These are phyloP conservation scores for Lottia scabra DNA, from an alignment of 2,888 invertebrate species.

Conservation along the genomic window DNA sequence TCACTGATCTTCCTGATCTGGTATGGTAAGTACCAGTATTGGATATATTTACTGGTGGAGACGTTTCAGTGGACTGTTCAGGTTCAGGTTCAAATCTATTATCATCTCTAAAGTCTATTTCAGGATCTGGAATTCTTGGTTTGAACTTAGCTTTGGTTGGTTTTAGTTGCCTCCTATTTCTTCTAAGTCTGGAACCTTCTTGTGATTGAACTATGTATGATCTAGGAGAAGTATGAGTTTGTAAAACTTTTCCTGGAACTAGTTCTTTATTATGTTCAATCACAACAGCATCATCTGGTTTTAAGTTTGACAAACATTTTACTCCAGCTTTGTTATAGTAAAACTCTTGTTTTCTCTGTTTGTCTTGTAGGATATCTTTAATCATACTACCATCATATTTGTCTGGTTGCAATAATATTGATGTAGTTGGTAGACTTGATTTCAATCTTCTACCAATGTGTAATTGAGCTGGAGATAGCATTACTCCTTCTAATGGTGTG, in stretches of 20 bases:
- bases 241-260: not conserved
- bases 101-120: too few relatives aligned
- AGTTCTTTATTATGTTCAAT: too few relatives aligned
- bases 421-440: slow-evolving; percentile 15
- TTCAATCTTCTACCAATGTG: slow-evolving; percentile 9
- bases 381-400: not conserved
- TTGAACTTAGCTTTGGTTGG: too few relatives aligned
- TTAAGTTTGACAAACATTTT: too few relatives aligned
- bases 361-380: not conserved
- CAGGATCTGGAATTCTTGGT: too few relatives aligned
- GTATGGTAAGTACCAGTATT: too few relatives aligned
- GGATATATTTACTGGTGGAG: too few relatives aligned
- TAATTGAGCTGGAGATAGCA: slow-evolving; percentile 16
- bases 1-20: too few relatives aligned
- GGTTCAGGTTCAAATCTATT: too few relatives aligned
- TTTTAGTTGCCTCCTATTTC: not conserved
- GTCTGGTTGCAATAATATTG: slow-evolving; percentile 4
- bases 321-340: too few relatives aligned
- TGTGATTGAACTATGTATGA: not conserved
- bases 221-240: not conserved
- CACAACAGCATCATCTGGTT: too few relatives aligned
- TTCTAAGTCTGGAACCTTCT: not conserved
- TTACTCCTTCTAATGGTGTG: slow-evolving; percentile 16
- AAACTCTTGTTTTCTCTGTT: not conserved
- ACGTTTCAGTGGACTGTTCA: too few relatives aligned